Percentiles rank a stretch among this genome's conserved stretches.
phyloP scores from a whole-genome alignment of 2,888 invertebrate species.

The Agrypnus murinus region DNA sequence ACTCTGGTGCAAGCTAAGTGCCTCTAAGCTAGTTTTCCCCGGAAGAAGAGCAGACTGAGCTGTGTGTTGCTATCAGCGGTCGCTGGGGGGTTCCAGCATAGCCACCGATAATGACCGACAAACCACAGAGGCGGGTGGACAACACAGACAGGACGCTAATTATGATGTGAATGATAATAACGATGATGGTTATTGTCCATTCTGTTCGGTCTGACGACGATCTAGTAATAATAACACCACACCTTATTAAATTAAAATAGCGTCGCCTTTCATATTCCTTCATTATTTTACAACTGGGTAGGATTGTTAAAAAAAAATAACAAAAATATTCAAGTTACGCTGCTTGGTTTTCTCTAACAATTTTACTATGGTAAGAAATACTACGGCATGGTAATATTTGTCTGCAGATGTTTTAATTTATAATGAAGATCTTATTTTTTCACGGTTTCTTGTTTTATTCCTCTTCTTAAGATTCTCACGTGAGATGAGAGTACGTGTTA shows the following conservation, averaged over 20 bases:
- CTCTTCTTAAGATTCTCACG: slow-evolving; percentile 9
- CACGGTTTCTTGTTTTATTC: slow-evolving; percentile 31
- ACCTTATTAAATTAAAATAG: slow-evolving; percentile 32
- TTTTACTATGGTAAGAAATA: too few relatives aligned
- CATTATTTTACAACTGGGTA: too few relatives aligned
- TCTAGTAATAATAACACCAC: too few relatives aligned
- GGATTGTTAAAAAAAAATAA: too few relatives aligned
- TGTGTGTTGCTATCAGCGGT: slow-evolving; percentile 41
- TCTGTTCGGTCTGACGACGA: too few relatives aligned
- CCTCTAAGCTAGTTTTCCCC: slow-evolving; percentile 44
- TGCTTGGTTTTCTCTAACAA: too few relatives aligned
- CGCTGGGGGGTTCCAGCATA: slow-evolving; percentile 30
- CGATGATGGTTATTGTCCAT: too few relatives aligned
- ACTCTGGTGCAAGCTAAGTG: slow-evolving; percentile 41
- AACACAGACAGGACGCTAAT: slow-evolving; percentile 33
- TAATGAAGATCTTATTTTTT: slow-evolving; percentile 32
- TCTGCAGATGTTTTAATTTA: slow-evolving; percentile 36
- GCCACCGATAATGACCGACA: slow-evolving; percentile 53
- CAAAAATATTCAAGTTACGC: too few relatives aligned
- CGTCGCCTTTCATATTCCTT: too few relatives aligned
- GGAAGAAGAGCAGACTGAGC: slow-evolving; percentile 42
- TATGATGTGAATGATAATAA: neutral
- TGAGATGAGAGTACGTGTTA: slow-evolving; percentile 15
- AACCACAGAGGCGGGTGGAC: slow-evolving; percentile 46
- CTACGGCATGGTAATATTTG: slow-evolving; percentile 5